Conservation (phyloP, 2,113 vertebrate species). For the Brachypteracias leptosomus region DNA sequence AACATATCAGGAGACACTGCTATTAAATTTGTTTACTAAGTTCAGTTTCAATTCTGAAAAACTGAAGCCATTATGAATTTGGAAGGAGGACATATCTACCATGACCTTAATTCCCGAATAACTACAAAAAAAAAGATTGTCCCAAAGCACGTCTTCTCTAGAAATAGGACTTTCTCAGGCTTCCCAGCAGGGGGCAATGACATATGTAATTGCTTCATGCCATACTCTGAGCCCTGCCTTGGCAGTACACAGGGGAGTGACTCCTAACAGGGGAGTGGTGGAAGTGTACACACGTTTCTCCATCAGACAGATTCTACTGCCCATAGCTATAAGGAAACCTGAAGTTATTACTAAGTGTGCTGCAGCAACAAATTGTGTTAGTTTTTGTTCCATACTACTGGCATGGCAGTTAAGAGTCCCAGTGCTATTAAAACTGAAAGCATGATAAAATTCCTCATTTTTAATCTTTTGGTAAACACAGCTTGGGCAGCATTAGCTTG, state of each 20-base stretch:
- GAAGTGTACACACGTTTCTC: fast-evolving
- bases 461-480: background rate
- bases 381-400: background rate
- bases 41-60: background rate
- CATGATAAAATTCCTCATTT: slow-evolving; percentile 5
- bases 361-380: background rate
- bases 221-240: background rate
- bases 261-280: background rate
- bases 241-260: background rate
- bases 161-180: background rate
- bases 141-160: background rate
- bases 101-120: background rate
- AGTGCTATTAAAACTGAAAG: background rate
- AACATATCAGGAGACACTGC: background rate
- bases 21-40: background rate
- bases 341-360: background rate
- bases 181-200: slow-evolving; percentile 28
- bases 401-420: background rate
- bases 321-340: background rate
- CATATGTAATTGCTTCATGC: background rate
- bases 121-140: background rate
- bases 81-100: background rate
- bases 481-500: background rate
- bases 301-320: background rate
- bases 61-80: fast-evolving